These are phyloP conservation scores for Palythoa caribaeorum DNA, from an alignment of 92 coral and sea anemone species.

Conservation along the genomic window DNA sequence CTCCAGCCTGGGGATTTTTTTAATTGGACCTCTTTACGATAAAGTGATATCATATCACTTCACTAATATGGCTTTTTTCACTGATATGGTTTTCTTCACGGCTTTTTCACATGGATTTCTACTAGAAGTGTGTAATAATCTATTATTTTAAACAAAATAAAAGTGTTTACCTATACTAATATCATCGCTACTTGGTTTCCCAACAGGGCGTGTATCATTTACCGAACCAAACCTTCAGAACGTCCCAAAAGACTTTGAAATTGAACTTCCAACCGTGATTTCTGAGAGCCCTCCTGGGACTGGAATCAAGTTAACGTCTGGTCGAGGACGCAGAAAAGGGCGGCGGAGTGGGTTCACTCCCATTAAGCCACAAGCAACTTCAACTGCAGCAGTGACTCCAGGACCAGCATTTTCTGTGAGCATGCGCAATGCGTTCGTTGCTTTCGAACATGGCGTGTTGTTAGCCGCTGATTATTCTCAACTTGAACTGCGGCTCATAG, in stretches of 20 bases:
- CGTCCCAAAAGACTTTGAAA: slow-evolving; percentile 95
- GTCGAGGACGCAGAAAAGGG: slow-evolving; percentile 62
- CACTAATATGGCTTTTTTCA: too few species aligned
- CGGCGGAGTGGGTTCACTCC: slow-evolving; percentile 41
- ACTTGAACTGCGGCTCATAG: slow-evolving; percentile 96
- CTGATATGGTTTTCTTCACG: too few species aligned
- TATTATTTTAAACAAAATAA: too few species aligned
- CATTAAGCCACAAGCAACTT: slow-evolving; percentile 34
- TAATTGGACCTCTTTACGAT: too few species aligned
- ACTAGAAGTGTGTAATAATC: too few species aligned
- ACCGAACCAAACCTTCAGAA: slow-evolving; percentile 97
- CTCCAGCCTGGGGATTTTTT: too few species aligned
- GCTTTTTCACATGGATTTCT: too few species aligned
- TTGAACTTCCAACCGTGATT: slow-evolving; percentile 83
- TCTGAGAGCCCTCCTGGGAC: slow-evolving; percentile 83
- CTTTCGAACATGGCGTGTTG: slow-evolving; percentile 81
- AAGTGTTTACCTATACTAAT: too few species aligned
- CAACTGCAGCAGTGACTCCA: slow-evolving; percentile 17
- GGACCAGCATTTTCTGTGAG: slow-evolving; percentile 86
- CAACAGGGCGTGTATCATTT: slow-evolving; percentile 88
- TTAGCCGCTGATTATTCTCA: slow-evolving; percentile 99
- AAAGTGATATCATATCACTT: too few species aligned
- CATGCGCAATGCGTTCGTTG: slow-evolving; percentile 97
- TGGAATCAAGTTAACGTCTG: slow-evolving; percentile 45
- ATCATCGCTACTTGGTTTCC: neutral